Evolutionary conservation across 37 sponge, comb jelly and placozoan species (phyloP).

Genomic region (Halisarca cf. caerulea): DNA sequence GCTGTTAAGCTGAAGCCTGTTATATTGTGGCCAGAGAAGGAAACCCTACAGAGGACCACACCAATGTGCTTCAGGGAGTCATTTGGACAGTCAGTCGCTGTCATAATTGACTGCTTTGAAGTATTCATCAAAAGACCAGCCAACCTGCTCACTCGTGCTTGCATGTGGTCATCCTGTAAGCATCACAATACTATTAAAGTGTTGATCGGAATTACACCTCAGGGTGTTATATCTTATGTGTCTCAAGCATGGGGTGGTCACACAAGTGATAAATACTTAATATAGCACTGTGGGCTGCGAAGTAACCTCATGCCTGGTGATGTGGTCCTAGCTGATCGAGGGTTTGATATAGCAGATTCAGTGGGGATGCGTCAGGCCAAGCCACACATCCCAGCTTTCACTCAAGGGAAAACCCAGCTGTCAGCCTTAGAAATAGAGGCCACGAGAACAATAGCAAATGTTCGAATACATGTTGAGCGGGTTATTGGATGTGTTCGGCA

Average conservation of each 20-base stretch:
- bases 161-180: conserved; percentile 51
- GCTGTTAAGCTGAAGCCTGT: conserved; percentile 29
- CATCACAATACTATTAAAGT: conserved; percentile 72
- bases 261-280: conserved; percentile 65
- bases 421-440: conserved; percentile 50
- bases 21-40: conserved; percentile 73
- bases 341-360: conserved; percentile 71
- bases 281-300: conserved; percentile 58
- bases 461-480: conserved; percentile 74
- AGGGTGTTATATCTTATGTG: conserved; percentile 60
- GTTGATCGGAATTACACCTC: conserved; percentile 64
- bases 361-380: conserved; percentile 54
- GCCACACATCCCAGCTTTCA: conserved; percentile 63
- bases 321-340: conserved; percentile 70
- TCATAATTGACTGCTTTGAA: conserved; percentile 79
- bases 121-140: conserved; percentile 57
- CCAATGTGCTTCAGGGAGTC: conserved; percentile 46
- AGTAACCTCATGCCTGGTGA: conserved; percentile 73
- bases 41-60: conserved; percentile 47
- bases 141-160: conserved; percentile 48
- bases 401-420: conserved; percentile 67
- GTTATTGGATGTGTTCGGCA: conserved; percentile 62
- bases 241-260: conserved; percentile 65
- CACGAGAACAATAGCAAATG: conserved; percentile 71
- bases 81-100: conserved; percentile 40